Base-by-base conservation (phyloP, 2,797 vertebrate genomes). In the Syncerus caffer region DNA sequence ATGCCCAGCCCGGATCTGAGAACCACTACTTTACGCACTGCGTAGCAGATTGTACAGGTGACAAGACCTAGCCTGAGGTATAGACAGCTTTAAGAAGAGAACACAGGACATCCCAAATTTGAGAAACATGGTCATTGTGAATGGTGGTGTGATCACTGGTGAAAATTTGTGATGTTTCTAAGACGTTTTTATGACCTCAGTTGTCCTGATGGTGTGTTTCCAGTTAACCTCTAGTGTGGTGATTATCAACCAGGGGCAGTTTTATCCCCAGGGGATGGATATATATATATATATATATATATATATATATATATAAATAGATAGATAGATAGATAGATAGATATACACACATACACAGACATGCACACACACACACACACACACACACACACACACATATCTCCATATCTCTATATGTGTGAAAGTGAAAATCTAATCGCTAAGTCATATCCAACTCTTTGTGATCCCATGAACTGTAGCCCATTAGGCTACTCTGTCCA, bases 291-390 rank as follows among this genome's bases (percentile, higher is more conserved):
- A 19, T 64, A 67, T 62, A 76, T 1, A 7, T 1, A 31, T 0
- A 67, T 0, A 67, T 0, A 67, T 2, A 76, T 1, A 7, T 1
- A 31, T 0, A 67, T 0, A 67, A 0, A 67, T 2, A 76, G 1
- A 8, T 9, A n/a, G 0, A 71, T 0, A 47, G 42, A 42, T 47
- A 47, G 45, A 47, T 47, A 47, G 1, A 45, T 2, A 21, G 0
- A 64, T 0, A 64, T 1, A 64, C 7, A 64, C 0, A 64, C 1
- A 62, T 6, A 8, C 29, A 31, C 10, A 62, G n/a, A n/a, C n/a
- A n/a, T n/a, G n/a, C n/a, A n/a, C n/a, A n/a, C 0, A 64, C 0
- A 64, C 3, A 64, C 7, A 64, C 0, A 64, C 1, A 62, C 6
- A 8, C 29, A 31, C 10, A 62, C 31, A 64, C 60, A n/a, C 60